These are phyloP conservation scores for Leptothorax acervorum DNA, from an alignment of 2,888 invertebrate genomes.

Conservation along the genomic window DNA sequence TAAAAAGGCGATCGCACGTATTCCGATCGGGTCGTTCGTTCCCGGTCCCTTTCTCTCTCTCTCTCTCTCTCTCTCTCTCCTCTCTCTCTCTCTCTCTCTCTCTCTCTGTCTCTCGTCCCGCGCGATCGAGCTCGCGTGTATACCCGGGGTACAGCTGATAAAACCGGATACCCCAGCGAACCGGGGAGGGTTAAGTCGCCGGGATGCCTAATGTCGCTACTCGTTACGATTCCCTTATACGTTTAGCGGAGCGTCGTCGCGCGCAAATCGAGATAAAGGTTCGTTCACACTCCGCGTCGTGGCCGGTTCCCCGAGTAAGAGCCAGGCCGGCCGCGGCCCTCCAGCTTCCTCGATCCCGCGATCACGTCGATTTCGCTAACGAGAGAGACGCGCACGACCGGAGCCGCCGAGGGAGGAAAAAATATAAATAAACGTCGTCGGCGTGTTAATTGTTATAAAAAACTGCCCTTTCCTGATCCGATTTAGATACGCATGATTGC, in stretches of 20 bases:
- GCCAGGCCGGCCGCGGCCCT: background rate
- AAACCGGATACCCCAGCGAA: slow-evolving; percentile 72
- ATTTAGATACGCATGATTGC: background rate
- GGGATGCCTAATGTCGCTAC: slow-evolving; percentile 75
- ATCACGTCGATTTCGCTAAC: slow-evolving; percentile 57
- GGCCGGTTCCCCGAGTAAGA: slow-evolving; percentile 20
- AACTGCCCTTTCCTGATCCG: background rate
- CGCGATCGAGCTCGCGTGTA: slow-evolving; percentile 66
- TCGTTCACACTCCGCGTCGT: slow-evolving; percentile 69
- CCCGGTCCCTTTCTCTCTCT: slow-evolving; percentile 8
- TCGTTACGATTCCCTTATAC: slow-evolving; percentile 80
- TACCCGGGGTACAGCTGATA: slow-evolving; percentile 68
- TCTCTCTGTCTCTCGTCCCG: background rate
- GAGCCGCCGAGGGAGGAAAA: background rate
- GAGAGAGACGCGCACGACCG: slow-evolving; percentile 31
- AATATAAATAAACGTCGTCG: background rate
- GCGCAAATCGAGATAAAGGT: slow-evolving; percentile 71
- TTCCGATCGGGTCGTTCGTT: slow-evolving; percentile 66
- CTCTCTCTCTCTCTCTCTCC: background rate
- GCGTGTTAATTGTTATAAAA: background rate
- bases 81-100: background rate
- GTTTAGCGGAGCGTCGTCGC: slow-evolving; percentile 55
- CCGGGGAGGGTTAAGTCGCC: slow-evolving; percentile 58
- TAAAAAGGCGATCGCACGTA: slow-evolving; percentile 60
- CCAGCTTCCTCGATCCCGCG: slow-evolving; percentile 44